A percentile compares a stretch with the other conserved stretches of the same genome.
These are phyloP conservation scores for Aradophagus sp. DNA, from an alignment of 1,140 invertebrate species.

Conservation along the genomic window DNA sequence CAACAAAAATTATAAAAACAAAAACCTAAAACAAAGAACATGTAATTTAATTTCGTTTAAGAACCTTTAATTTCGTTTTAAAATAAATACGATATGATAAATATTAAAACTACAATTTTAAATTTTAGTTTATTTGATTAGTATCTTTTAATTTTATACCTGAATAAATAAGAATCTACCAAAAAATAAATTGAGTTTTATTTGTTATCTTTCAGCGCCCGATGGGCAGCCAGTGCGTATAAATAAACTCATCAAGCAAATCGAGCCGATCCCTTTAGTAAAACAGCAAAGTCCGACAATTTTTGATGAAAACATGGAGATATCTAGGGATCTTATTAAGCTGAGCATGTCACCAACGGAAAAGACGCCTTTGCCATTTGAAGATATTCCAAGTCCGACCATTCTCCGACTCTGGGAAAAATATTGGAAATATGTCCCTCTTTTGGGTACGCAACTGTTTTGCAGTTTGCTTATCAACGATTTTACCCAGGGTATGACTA, in stretches of 20 bases:
- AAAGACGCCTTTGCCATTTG: constrained; percentile 71
- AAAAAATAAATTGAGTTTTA: not conserved
- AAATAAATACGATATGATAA: too few species aligned
- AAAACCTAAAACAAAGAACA: too few species aligned
- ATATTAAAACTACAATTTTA: too few species aligned
- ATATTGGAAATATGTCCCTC: constrained; percentile 77
- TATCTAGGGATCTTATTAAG: constrained; percentile 2
- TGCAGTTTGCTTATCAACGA: constrained; percentile 76
- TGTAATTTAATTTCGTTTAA: too few species aligned
- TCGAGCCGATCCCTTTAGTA: constrained; percentile 11
- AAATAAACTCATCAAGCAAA: constrained; percentile 10
- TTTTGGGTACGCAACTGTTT: constrained; percentile 79
- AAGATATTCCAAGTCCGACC: constrained; percentile 79
- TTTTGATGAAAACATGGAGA: constrained; percentile 25
- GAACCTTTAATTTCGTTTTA: too few species aligned
- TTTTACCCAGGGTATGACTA: constrained; percentile 76
- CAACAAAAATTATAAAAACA: too few species aligned
- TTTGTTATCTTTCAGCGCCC: constrained; percentile 17
- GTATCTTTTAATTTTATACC: too few species aligned
- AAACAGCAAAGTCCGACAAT: constrained; percentile 1
- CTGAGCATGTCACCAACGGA: constrained; percentile 21
- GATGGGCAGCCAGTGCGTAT: constrained; percentile 25
- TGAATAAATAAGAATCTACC: too few species aligned
- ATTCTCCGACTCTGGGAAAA: constrained; percentile 76
- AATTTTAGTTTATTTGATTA: too few species aligned